Evolutionary conservation across 1,140 invertebrate species (phyloP).

Genomic region (Plutomurus gul): DNA sequence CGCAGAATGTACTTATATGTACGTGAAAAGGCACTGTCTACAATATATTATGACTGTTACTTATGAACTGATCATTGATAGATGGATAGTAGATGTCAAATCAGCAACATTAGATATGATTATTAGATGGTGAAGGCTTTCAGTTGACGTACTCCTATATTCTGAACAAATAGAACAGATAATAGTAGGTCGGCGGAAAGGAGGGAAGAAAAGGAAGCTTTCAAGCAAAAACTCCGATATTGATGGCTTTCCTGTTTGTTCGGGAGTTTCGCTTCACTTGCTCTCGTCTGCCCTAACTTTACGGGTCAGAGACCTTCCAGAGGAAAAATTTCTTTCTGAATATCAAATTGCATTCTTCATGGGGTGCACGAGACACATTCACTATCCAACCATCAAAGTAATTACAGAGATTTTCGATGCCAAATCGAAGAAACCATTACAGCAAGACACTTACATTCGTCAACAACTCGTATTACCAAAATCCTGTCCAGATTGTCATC

Average conservation of each 20-base stretch:
- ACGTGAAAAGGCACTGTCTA: too few relatives aligned
- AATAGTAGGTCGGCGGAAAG: background rate
- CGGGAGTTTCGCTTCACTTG: background rate
- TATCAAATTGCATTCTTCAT: background rate
- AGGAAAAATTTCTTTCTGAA: background rate
- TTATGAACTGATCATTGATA: background rate
- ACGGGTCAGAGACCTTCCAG: background rate
- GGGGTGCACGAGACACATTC: background rate
- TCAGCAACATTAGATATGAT: constrained; percentile 18
- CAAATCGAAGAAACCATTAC: background rate
- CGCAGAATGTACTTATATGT: too few relatives aligned
- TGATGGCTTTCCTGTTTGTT: constrained; percentile 18
- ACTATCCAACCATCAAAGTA: background rate
- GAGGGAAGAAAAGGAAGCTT: constrained; percentile 12
- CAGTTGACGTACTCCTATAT: background rate
- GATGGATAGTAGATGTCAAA: constrained; percentile 6
- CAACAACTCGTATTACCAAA: too few relatives aligned
- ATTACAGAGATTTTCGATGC: background rate
- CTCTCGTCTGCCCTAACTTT: background rate
- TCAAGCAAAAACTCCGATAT: constrained; percentile 2
- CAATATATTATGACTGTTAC: background rate
- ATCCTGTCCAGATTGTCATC: too few relatives aligned
- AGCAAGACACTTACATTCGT: too few relatives aligned
- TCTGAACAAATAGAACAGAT: too few relatives aligned
- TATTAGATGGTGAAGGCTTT: background rate